Base-by-base conservation (phyloP, 2,113 vertebrate species). In the Toxotes chatareus region DNA sequence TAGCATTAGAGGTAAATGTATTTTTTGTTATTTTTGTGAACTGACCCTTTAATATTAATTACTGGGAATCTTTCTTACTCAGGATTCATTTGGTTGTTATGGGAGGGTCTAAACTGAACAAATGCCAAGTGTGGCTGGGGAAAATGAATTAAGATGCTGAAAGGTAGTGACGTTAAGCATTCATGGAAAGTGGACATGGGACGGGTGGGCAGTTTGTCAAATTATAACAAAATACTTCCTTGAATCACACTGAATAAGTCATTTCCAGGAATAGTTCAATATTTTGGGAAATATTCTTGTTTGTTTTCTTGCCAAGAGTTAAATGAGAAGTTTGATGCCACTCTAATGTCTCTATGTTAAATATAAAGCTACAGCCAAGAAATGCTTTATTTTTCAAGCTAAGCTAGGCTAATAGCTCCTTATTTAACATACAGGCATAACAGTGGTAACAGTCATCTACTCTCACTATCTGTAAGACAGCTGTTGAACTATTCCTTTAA, bases 121-220 rank as follows among this genome's bases (percentile, higher is more conserved):
- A 75, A 17, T 47, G 13, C 66, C 36, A 78, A 61, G 53, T 46
- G 27, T 4, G 3, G 34, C 61, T 62, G 36, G 21, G 56, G 13
- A 66, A 70, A 40, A 40, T 71, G 21, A 65, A 36, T n/a, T n/a
- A 70, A 42, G 19, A 36, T 42, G 42, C 27, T 38, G 21, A 38
- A 32, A 49, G 47, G 63, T 65, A 47, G 51, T 65, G 19, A 46
- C 36, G 16, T 44, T 12, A 55, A 56, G 9, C 32, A 36, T 74
- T 73, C 63, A 36, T 47, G 0, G 34, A 57, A 66, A 72, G 51
- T 76, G 86, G 77, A 84, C 67, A 17, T 71, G 44, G 85, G 87
- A 87, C 84, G 74, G 88, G 85, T 90, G 83, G 90, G 88, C 92
- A 93, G 88, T 93, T 93, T 93, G 89, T 78, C 89, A 85, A 67